Conservation (phyloP, 35 echinoderm and acorn worm genomes). For the Strongylocentrotus purpuratus region DNA sequence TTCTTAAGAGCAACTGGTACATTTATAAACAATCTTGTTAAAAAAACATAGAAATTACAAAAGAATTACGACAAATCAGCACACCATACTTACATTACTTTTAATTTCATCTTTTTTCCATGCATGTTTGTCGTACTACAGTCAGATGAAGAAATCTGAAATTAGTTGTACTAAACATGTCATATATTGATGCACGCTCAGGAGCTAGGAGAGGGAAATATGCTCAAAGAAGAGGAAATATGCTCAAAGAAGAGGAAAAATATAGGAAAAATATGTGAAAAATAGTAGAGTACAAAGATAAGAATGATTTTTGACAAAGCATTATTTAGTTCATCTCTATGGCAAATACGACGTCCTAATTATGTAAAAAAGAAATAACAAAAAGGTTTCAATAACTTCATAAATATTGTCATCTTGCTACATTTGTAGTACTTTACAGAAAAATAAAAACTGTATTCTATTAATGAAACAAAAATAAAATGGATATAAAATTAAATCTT, state of each 20-base stretch:
- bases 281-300: no score
- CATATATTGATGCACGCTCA: background rate
- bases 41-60: background rate
- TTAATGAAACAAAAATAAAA: background rate
- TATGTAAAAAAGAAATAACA: background rate
- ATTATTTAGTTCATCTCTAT: background rate
- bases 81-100: background rate
- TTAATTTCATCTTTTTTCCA: background rate
- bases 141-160: background rate
- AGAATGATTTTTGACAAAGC: no score
- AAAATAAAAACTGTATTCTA: background rate
- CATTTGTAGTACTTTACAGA: background rate
- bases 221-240: background rate
- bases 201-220: background rate
- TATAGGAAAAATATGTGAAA: no score
- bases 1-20: background rate
- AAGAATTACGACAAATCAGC: background rate
- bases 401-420: background rate
- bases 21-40: background rate
- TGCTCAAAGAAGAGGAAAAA: background rate
- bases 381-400: background rate
- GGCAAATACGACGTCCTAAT: background rate
- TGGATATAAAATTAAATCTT: background rate
- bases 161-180: background rate
- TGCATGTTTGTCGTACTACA: background rate